Base-by-base conservation (phyloP, 2,797 vertebrate species). In the Acrossocheilus wenchowensis region DNA sequence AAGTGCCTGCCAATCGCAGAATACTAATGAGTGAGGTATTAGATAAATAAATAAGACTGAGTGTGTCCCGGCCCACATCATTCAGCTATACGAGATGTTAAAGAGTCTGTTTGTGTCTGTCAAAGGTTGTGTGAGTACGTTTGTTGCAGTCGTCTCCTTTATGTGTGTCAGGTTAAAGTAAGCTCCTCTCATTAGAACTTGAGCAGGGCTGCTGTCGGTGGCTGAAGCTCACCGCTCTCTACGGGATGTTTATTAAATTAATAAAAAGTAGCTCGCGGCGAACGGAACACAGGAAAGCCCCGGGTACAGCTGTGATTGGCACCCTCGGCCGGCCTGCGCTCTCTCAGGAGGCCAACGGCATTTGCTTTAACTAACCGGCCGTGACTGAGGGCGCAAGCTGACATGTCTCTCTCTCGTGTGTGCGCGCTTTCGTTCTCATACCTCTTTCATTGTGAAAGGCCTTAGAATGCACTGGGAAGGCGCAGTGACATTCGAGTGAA, bases 221-320 rank as follows among this genome's bases (percentile, higher is more conserved):
- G 66, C 82, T 75, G 54, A 74, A 90, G 88, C 88, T 86, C 84
- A 89, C 87, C 48, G 39, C 88, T 94, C 93, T 95, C 94, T 85
- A 89, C 85, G 93, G 95, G 94, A 95, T 95, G 93, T 95, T 96
- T 95, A 95, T 95, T 96, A 94, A 95, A 95, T 95, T 94, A 95
- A 95, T 95, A 94, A 95, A 94, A 95, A 94, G 93, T 95, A 94
- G 94, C 94, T 95, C 69, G 93, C 93, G 94, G 94, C 94, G 85
- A 93, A 93, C 90, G 86, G 92, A 87, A 91, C 62, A 81, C 45
- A 80, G 85, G 86, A 93, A 94, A 91, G 93, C 94, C 93, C 93
- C 87, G 88, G 90, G 94, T 93, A 91, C 88, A 88, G 88, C 92
- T 75, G 93, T 95, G 95, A 95, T 95, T 96, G 95, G 94, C 94